Evolutionary conservation across 2,113 vertebrate species (phyloP).

Genomic region (Micronisus gabar): DNA sequence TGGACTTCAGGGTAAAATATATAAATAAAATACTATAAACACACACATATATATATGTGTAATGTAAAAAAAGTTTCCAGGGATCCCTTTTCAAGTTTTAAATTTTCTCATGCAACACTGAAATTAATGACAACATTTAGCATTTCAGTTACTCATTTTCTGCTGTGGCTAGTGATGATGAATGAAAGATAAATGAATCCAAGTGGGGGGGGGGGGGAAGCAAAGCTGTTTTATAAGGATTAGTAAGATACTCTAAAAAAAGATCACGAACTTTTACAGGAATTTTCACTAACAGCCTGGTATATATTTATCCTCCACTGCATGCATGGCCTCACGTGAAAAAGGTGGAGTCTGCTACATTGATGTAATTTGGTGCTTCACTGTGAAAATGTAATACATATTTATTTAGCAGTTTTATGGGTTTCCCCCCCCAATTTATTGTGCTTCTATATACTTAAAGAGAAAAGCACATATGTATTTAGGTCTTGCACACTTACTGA

Average conservation of each 20-base stretch:
- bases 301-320: background rate
- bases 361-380: background rate
- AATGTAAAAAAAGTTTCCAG: background rate
- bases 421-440: background rate
- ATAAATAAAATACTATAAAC: background rate
- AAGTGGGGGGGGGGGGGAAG: background rate
- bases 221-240: background rate
- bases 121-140: background rate
- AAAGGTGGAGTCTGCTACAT: background rate
- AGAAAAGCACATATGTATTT: fast-evolving
- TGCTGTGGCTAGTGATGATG: background rate
- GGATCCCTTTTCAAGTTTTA: background rate
- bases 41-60: background rate
- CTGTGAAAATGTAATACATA: background rate
- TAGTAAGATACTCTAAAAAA: background rate
- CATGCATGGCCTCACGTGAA: background rate
- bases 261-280: fast-evolving
- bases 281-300: background rate
- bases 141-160: background rate
- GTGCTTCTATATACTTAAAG: background rate
- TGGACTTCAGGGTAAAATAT: background rate
- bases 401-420: background rate
- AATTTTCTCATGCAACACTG: background rate
- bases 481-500: background rate
- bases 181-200: background rate